Evolutionary conservation across 2,113 vertebrate genomes (phyloP).

Genomic region (Paedocypris sp.): DNA sequence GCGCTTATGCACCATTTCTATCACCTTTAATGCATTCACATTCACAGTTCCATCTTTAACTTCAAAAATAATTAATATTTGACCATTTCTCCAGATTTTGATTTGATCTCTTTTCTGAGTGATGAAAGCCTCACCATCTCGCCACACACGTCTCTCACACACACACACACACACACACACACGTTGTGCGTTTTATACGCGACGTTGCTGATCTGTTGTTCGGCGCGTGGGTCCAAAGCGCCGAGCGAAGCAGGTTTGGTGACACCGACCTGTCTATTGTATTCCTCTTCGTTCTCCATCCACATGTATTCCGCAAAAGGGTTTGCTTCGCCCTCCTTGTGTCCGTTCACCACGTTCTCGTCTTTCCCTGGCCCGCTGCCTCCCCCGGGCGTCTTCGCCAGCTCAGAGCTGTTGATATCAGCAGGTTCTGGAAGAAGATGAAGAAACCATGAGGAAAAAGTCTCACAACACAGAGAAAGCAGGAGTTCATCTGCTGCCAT

Average conservation of each 20-base stretch:
- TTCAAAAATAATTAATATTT: too few species aligned
- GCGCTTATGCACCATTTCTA: too few species aligned
- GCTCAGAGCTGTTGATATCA: constrained; percentile 71
- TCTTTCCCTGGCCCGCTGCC: constrained; percentile 52
- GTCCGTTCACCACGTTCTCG: constrained; percentile 51
- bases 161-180: too few species aligned
- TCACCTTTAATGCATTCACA: too few species aligned
- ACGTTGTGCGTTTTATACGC: too few species aligned
- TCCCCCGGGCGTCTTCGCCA: constrained; percentile 39
- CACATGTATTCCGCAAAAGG: constrained; percentile 81
- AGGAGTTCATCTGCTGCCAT: neutral
- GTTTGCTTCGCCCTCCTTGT: constrained; percentile 64
- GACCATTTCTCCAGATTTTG: too few species aligned
- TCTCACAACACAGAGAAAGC: neutral
- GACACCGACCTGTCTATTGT: constrained; percentile 66
- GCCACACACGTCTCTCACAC: too few species aligned
- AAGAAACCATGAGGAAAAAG: neutral
- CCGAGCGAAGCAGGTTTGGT: neutral
- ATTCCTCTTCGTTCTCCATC: constrained; percentile 81
- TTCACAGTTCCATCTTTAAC: too few species aligned
- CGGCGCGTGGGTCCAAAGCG: too few species aligned
- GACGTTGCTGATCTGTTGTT: too few species aligned
- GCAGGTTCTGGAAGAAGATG: constrained; percentile 41
- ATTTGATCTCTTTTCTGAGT: too few species aligned
- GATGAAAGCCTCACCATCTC: too few species aligned